Evolutionary conservation across 2,888 invertebrate species (phyloP), one percentile per base, ranked within the genome.

Genomic region (Eilema sororculum): DNA sequence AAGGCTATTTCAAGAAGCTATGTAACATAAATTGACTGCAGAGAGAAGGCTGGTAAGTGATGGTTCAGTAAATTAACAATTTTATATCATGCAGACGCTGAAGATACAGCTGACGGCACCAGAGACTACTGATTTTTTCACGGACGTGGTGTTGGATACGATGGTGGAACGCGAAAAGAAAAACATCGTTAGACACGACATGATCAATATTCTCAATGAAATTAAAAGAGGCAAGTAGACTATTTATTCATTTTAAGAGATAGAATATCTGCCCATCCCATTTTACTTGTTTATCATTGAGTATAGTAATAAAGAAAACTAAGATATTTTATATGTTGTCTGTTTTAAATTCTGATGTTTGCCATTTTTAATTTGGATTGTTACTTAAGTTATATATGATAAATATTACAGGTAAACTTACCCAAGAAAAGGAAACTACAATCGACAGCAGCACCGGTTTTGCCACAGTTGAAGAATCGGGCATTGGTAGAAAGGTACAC

Each of bases 141-240:
- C 79, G 16, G 78, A 82, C 0, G 73, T 95, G 22, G 92, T 95
- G 0, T 74, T 87, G 20, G 84, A 84, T 0, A 89, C 94, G 3
- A 95, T 96, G 87, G 84, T 85, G 57, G 83, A 92, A 1, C 86
- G 95, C 0, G 89, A 93, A 30, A 72, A 84, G 28, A 74, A 87
- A 1, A 86, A 91, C 2, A 92, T 93, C n/a, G 77, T 92, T 9
- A 87, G 96, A n/a, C 92, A 91, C 4, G 96, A 96, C 71, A 96
- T 96, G 95, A 95, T 96, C n/a, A 93, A 96, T 67, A 75, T 96
- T 9, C 86, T 96, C 0, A 91, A 96, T 90, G 95, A 96, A 80
- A 95, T 96, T 13, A 94, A 92, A 74, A 94, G 93, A 85, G 95
- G 93, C 89, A 57, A 9, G 28, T 16, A 3, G 20, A 2, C 33